Conservation (phyloP, 2,113 vertebrate genomes). For the Trematocara nigrifrons region DNA sequence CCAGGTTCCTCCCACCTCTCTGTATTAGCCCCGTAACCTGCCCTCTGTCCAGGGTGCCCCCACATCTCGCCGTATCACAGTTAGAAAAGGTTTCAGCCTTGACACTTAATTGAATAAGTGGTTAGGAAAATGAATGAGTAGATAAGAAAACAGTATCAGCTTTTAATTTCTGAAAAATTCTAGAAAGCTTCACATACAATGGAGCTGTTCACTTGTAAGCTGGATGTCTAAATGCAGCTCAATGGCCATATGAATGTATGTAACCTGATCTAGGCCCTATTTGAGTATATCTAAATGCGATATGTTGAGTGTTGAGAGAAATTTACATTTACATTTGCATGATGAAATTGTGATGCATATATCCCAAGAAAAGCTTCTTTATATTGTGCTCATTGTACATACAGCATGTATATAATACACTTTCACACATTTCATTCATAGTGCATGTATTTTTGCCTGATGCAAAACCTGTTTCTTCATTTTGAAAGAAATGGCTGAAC, state of each 20-base stretch:
- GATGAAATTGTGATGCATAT: background rate
- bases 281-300: background rate
- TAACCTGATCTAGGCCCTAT: background rate
- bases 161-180: background rate
- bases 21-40: background rate
- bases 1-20: background rate
- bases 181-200: background rate
- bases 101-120: background rate
- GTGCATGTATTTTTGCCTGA: background rate
- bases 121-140: background rate
- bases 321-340: background rate
- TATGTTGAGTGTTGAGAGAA: background rate
- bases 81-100: background rate
- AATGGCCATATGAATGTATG: background rate
- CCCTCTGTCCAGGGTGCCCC: background rate
- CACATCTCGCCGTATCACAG: accelerated
- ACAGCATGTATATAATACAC: background rate
- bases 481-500: conserved; percentile 22
- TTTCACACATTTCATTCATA: background rate
- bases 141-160: background rate
- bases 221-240: background rate
- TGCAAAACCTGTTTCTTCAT: background rate
- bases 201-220: background rate
- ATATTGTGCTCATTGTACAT: conserved; percentile 3
- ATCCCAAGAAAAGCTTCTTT: background rate